A percentile compares a stretch with the other conserved stretches of the same genome.
Conservation (phyloP, 2,888 invertebrate genomes). For the Lissonota sp. region DNA sequence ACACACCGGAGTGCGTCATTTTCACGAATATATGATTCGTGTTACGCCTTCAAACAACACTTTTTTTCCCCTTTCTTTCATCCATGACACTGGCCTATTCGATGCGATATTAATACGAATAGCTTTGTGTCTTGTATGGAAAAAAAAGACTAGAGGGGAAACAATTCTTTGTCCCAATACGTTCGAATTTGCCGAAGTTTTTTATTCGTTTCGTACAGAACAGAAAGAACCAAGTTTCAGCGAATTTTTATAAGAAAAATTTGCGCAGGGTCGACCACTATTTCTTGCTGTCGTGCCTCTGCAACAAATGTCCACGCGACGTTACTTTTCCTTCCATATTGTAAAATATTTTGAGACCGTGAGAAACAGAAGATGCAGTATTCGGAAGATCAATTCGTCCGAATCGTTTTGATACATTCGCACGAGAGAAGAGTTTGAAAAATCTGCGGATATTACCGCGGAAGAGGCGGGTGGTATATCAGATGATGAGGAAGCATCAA, state of each 20-base stretch:
- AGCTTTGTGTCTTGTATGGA: slow-evolving; percentile 16
- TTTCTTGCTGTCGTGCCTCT: slow-evolving; percentile 7
- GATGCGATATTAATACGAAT: slow-evolving; percentile 43
- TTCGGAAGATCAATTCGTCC: neutral
- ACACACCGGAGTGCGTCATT: slow-evolving; percentile 53
- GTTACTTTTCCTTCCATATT: slow-evolving; percentile 29
- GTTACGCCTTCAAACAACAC: slow-evolving; percentile 19
- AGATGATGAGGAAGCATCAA: neutral
- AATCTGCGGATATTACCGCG: slow-evolving; percentile 9
- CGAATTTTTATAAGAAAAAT: slow-evolving; percentile 18
- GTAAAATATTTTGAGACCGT: neutral
- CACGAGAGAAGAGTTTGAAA: slow-evolving; percentile 18
- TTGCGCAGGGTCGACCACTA: slow-evolving; percentile 28
- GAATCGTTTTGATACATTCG: neutral
- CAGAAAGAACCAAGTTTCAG: slow-evolving; percentile 13
- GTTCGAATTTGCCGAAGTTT: slow-evolving; percentile 22
- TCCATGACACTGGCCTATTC: slow-evolving; percentile 2
- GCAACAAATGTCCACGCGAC: slow-evolving; percentile 34
- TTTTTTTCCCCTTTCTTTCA: neutral
- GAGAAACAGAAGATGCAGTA: neutral
- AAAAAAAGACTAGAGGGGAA: slow-evolving; percentile 29
- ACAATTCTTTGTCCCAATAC: neutral
- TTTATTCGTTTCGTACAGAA: slow-evolving; percentile 39
- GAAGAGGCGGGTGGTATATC: slow-evolving; percentile 17
- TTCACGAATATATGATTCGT: slow-evolving; percentile 56